Evolutionary conservation across 92 coral and sea anemone genomes (phyloP), one percentile per base, ranked within the genome.

Genomic region (Pocillopora meandrina): DNA sequence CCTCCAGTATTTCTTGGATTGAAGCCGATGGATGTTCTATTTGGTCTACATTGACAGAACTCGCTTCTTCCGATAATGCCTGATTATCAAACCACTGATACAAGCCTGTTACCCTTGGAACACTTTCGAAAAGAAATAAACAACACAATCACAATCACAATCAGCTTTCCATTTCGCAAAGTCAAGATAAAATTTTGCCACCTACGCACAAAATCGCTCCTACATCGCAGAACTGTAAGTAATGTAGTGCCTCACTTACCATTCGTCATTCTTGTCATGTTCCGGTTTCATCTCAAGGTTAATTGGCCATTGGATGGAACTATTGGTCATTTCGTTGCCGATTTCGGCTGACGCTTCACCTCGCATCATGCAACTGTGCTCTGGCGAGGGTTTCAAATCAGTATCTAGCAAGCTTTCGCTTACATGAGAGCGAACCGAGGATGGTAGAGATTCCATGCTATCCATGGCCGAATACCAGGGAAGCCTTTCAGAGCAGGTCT

Each of bases 331-430:
- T 83, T 83, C 86, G 62, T 83, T 65, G 64, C 75, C 86, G 62
- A 73, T 83, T 83, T 83, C 65, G 66, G 86, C 86, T 83, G 86
- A 83, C 86, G 86, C 86, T 34, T 83, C 80, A 73, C 73, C 80
- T 61, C 62, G 86, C 86, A 83, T 73, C 79, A 74, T 73, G 73
- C 86, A 83, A 74, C 56, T 15, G 65, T 62, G 49, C n/a, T 42
- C 56, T 63, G 86, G 74, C 65, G 78, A 83, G 56, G 65, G 73
- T 73, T 65, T 83, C 20, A 55, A 20, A 55, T 49, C 86, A 2
- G 80, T 63, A 67, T 52, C 80, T 19, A 60, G 72, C 34, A 35
- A 14, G 26, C 42, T 65, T 17, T 83, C 63, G 36, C 65, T 19
- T 55, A 74, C 56, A 16, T 49, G 64, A 73, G 80, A 9, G 21